phyloP scores from a whole-genome alignment of 1,140 invertebrate species.

The Bathynomus jamesi region DNA sequence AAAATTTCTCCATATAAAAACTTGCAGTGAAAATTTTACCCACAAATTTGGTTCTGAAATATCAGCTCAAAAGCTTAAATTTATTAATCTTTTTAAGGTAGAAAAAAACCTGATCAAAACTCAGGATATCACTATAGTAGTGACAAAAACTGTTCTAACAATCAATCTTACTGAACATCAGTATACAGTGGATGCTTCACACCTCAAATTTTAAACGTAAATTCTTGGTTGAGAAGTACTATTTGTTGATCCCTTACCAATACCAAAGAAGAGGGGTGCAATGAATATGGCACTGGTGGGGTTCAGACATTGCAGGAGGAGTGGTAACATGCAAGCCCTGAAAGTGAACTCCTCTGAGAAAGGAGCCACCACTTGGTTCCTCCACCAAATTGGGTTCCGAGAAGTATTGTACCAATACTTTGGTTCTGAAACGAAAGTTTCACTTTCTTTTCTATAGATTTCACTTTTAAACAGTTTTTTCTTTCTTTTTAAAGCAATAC shows the following conservation, averaged over 20 bases:
- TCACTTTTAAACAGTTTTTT: background rate
- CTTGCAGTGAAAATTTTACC: background rate
- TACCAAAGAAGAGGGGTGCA: slow-evolving; percentile 85
- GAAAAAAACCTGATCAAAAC: background rate
- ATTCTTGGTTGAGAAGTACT: too few relatives aligned
- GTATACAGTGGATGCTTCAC: too few relatives aligned
- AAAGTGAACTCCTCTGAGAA: slow-evolving; percentile 92
- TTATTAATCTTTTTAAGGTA: background rate
- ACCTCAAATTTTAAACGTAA: too few relatives aligned
- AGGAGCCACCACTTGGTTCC: slow-evolving; percentile 84
- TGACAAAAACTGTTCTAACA: too few relatives aligned
- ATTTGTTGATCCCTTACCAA: too few relatives aligned
- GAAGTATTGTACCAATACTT: slow-evolving; percentile 63
- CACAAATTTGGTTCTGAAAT: background rate
- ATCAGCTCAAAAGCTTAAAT: background rate
- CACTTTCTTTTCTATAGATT: background rate
- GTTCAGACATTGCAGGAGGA: slow-evolving; percentile 73
- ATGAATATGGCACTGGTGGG: slow-evolving; percentile 67
- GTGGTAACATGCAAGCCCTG: slow-evolving; percentile 85
- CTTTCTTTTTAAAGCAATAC: too few relatives aligned
- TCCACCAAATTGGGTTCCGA: slow-evolving; percentile 70
- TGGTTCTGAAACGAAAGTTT: slow-evolving; percentile 48
- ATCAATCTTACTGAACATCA: too few relatives aligned
- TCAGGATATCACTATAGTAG: background rate
- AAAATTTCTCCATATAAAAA: background rate